Percentiles rank a stretch among this genome's conserved stretches.
Conservation (phyloP, 92 coral and sea anemone genomes). For the Parazoanthus swiftii region DNA sequence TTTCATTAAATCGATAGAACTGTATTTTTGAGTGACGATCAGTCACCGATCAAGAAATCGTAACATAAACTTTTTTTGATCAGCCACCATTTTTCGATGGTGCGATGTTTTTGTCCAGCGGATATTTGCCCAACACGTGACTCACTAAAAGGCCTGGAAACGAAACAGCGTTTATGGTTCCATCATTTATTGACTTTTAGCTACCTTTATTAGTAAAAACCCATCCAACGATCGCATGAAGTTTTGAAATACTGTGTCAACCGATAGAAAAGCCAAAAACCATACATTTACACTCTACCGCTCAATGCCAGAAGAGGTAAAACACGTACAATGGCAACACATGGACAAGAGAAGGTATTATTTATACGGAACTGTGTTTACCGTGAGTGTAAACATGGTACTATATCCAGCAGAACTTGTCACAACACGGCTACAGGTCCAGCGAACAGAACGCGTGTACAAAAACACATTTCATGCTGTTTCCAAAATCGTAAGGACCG, state of each 20-base stretch:
- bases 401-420: slow-evolving; percentile 86
- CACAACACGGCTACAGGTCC: slow-evolving; percentile 91
- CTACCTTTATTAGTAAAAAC: too few species aligned
- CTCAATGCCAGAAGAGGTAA: slow-evolving; percentile 85
- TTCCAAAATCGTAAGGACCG: slow-evolving; percentile 65
- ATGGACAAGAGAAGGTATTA: slow-evolving; percentile 82
- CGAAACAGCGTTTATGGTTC: too few species aligned
- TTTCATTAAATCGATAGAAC: neutral
- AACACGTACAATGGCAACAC: slow-evolving; percentile 88
- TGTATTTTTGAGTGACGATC: neutral
- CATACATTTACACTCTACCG: too few species aligned
- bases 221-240: too few species aligned
- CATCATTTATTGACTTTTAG: too few species aligned
- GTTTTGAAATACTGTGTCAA: too few species aligned
- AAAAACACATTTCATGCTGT: slow-evolving; percentile 85
- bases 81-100: slow-evolving; percentile 22
- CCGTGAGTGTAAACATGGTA: slow-evolving; percentile 57
- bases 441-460: slow-evolving; percentile 68
- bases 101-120: slow-evolving; percentile 31
- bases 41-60: neutral
- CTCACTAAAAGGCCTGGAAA: neutral
- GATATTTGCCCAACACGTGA: slow-evolving; percentile 2
- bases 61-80: neutral
- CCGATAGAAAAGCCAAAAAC: too few species aligned
- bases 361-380: slow-evolving; percentile 63